phyloP scores from a whole-genome alignment of 2,113 vertebrate genomes.

The Trogon melanurus region DNA sequence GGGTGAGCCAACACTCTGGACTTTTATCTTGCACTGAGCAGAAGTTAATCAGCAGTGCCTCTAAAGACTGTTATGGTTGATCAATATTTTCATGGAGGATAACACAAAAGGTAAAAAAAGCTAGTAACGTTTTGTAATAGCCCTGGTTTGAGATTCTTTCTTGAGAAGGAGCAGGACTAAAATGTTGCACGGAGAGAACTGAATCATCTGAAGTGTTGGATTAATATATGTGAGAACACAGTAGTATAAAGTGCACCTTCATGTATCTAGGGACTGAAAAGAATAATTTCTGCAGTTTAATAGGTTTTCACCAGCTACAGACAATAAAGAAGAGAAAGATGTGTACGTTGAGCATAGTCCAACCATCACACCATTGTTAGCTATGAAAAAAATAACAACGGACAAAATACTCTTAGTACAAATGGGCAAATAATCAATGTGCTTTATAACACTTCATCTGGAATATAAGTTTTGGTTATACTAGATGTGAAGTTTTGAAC shows the following conservation, averaged over 20 bases:
- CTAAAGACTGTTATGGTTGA: not conserved
- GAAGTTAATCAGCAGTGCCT: not conserved
- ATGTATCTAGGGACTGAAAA: not conserved
- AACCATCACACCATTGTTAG: not conserved
- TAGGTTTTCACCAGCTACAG: not conserved
- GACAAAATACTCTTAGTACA: not conserved
- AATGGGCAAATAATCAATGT: not conserved
- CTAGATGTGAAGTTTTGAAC: not conserved
- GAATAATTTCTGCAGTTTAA: not conserved
- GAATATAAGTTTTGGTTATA: not conserved
- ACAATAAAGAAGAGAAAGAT: not conserved
- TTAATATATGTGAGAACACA: not conserved
- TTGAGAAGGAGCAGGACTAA: not conserved
- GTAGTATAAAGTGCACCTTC: not conserved
- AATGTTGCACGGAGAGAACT: not conserved
- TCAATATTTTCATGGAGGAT: not conserved
- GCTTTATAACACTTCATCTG: not conserved
- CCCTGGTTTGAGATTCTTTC: not conserved
- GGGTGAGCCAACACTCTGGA: accelerated
- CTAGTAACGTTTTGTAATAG: not conserved
- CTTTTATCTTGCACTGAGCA: not conserved
- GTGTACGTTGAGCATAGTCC: not conserved
- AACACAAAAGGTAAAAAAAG: not conserved
- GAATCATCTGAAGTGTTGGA: not conserved
- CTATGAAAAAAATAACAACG: not conserved